Conservation (phyloP, 2,113 vertebrate genomes). For the Chlamydotis undulata region DNA sequence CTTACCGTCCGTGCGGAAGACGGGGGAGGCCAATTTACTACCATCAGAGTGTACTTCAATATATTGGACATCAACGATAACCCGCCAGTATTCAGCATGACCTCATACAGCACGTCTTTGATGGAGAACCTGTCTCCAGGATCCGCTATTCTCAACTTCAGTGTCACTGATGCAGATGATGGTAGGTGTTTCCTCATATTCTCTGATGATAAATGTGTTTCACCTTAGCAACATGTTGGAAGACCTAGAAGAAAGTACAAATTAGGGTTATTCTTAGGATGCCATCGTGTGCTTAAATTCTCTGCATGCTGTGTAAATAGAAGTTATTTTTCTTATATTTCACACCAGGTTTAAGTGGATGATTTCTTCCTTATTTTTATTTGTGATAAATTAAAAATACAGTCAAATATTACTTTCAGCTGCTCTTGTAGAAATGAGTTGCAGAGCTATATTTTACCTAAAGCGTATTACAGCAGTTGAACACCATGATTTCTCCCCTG, state of each 20-base stretch:
- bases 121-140: constrained; percentile 86
- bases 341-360: neutral
- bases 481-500: neutral
- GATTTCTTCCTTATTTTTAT: neutral
- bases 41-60: constrained; percentile 92
- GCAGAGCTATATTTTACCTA: neutral
- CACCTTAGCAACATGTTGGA: neutral
- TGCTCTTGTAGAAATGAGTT: neutral
- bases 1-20: constrained; percentile 86
- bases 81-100: constrained; percentile 81
- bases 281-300: neutral
- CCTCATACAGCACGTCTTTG: constrained; percentile 84
- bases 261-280: neutral
- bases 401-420: neutral
- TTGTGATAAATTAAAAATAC: neutral
- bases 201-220: neutral
- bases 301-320: neutral
- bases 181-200: constrained; percentile 73
- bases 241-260: too few species aligned
- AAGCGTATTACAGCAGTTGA: neutral
- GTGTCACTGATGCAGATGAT: constrained; percentile 86
- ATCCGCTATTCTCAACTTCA: constrained; percentile 82
- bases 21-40: constrained; percentile 86
- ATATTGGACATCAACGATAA: constrained; percentile 94
- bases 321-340: neutral